Evolutionary conservation across 92 coral and sea anemone genomes (phyloP).

Genomic region (Paragorgia papillata): DNA sequence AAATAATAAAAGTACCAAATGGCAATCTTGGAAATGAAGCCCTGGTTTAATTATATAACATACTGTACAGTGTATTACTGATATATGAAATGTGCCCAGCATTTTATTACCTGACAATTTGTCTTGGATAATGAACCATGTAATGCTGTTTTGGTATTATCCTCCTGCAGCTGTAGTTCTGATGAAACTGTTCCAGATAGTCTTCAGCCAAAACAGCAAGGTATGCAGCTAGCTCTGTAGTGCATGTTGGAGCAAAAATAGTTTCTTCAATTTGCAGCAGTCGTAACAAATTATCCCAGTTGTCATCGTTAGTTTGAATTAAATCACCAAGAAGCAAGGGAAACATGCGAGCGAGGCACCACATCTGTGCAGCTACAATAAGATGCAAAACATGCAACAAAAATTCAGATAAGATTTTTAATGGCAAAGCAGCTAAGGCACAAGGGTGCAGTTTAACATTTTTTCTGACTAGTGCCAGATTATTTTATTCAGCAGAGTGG

Average conservation of each 20-base stretch:
- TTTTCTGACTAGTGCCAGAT: too few relatives aligned
- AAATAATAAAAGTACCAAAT: too few relatives aligned
- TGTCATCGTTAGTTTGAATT: neutral
- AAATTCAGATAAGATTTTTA: too few relatives aligned
- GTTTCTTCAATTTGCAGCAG: slow-evolving; percentile 27
- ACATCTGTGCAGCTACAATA: slow-evolving; percentile 16
- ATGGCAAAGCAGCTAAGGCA: too few relatives aligned
- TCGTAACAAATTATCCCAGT: slow-evolving; percentile 11
- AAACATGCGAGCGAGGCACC: slow-evolving; percentile 23
- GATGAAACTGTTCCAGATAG: neutral
- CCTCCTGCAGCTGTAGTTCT: neutral
- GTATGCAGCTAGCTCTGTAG: slow-evolving; percentile 19
- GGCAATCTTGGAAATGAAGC: too few relatives aligned
- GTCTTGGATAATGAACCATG: slow-evolving; percentile 32
- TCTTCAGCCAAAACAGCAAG: slow-evolving; percentile 19
- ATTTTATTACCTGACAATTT: slow-evolving; percentile 20
- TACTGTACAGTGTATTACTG: too few relatives aligned
- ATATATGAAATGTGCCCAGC: too few relatives aligned
- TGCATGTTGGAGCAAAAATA: slow-evolving; percentile 11
- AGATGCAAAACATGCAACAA: too few relatives aligned
- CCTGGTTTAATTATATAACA: too few relatives aligned
- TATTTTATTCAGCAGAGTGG: too few relatives aligned
- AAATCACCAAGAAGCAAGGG: slow-evolving; percentile 18
- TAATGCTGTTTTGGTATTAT: slow-evolving; percentile 29
- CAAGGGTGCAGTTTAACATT: too few relatives aligned